These are phyloP conservation scores for Geodia barretti DNA, from an alignment of 37 sponge, comb jelly and placozoan species.

Conservation along the genomic window DNA sequence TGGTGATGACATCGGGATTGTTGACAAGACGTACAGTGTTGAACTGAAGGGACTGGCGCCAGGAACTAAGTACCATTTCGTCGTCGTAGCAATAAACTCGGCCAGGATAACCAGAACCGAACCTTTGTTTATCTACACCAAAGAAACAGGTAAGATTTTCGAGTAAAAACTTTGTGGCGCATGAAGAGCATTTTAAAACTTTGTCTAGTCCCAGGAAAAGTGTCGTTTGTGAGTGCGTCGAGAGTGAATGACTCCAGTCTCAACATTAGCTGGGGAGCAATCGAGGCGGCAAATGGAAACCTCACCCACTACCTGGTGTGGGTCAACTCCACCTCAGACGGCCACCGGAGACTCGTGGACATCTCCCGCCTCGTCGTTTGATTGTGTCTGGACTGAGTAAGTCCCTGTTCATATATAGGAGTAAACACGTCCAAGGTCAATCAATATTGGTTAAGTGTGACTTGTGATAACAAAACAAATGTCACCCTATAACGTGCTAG, in stretches of 20 bases:
- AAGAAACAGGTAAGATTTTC: background rate
- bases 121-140: background rate
- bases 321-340: background rate
- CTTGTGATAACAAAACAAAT: no score
- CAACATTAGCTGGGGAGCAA: background rate
- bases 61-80: background rate
- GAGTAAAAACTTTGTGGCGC: background rate
- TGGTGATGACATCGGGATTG: background rate
- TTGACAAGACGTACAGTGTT: background rate
- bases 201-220: background rate
- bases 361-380: background rate
- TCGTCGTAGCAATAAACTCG: background rate
- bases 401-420: background rate
- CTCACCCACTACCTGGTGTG: background rate
- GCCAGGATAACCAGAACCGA: background rate
- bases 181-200: no score
- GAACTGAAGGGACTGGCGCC: background rate
- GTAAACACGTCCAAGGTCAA: no score
- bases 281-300: background rate
- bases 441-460: no score
- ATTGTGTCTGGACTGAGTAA: background rate
- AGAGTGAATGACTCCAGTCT: background rate
- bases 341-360: background rate
- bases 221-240: background rate
- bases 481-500: no score